Percentiles rank a stretch among this genome's conserved stretches.
Evolutionary conservation across 2,888 invertebrate species (phyloP).

Genomic region (Pseudanteris insignis): DNA sequence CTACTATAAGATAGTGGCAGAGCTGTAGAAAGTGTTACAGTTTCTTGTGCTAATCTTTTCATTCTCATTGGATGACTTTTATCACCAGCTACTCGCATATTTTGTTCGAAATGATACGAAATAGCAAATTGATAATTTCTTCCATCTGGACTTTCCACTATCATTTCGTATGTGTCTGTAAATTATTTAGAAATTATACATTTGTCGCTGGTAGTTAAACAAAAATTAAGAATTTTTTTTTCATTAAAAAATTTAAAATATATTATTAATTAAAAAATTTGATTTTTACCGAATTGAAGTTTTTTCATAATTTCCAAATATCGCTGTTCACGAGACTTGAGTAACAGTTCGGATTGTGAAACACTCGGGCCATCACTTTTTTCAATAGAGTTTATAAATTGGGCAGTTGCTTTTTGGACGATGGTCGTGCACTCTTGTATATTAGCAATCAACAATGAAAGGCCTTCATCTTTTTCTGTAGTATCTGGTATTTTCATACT

Average conservation of each 20-base stretch:
- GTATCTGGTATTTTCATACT: slow-evolving; percentile 68
- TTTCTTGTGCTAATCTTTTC: slow-evolving; percentile 93
- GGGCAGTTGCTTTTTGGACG: slow-evolving; percentile 67
- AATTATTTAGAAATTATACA: no score
- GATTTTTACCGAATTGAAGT: slow-evolving; percentile 83
- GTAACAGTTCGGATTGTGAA: slow-evolving; percentile 67
- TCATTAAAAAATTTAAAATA: no score
- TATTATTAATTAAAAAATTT: no score
- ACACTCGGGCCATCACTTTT: slow-evolving; percentile 62
- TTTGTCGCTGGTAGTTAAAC: no score
- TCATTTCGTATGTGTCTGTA: slow-evolving; percentile 91
- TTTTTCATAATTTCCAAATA: slow-evolving; percentile 89
- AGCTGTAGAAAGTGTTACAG: slow-evolving; percentile 90
- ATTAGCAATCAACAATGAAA: slow-evolving; percentile 88
- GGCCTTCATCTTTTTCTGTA: slow-evolving; percentile 87
- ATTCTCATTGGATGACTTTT: slow-evolving; percentile 87
- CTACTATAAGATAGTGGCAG: slow-evolving; percentile 92
- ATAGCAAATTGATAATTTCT: slow-evolving; percentile 84
- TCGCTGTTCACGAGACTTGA: slow-evolving; percentile 75
- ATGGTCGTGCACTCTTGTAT: slow-evolving; percentile 78
- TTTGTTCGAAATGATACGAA: slow-evolving; percentile 89
- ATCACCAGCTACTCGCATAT: slow-evolving; percentile 86
- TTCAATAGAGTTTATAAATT: slow-evolving; percentile 53
- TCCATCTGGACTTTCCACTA: slow-evolving; percentile 79
- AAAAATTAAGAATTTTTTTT: no score